Conservation (phyloP, 2,797 vertebrate genomes). For the Betta splendens region DNA sequence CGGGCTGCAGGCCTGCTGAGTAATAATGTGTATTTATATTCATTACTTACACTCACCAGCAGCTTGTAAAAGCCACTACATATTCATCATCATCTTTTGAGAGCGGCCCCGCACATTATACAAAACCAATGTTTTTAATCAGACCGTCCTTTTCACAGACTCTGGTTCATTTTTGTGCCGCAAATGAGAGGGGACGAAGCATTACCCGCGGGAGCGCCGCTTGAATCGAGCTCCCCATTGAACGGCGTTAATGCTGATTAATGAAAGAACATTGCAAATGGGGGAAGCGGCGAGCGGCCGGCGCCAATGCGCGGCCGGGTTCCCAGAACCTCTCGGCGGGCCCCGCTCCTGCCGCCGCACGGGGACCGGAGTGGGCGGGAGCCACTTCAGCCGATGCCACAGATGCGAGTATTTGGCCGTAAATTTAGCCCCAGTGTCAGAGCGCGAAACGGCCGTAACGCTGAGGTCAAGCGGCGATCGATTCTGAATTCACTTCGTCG, state of each 20-base stretch:
- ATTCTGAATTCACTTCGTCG: background rate
- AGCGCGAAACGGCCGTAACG: background rate
- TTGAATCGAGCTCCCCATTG: constrained; percentile 44
- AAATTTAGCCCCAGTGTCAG: background rate
- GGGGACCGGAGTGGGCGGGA: constrained; percentile 30
- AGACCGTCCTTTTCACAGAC: constrained; percentile 44
- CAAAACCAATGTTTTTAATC: constrained; percentile 56
- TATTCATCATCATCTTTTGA: constrained; percentile 53
- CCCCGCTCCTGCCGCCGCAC: constrained; percentile 32
- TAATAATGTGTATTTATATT: constrained; percentile 44
- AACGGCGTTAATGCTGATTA: constrained; percentile 69
- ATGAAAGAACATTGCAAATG: constrained; percentile 68
- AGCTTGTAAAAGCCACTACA: constrained; percentile 38
- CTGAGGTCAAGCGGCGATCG: background rate
- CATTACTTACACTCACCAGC: constrained; percentile 34
- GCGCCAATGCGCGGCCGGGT: constrained; percentile 32
- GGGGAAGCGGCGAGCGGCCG: constrained; percentile 34
- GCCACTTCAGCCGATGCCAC: constrained; percentile 69
- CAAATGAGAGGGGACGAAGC: constrained; percentile 61
- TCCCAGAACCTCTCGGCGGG: constrained; percentile 38
- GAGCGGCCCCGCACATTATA: constrained; percentile 33
- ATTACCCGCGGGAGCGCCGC: constrained; percentile 40
- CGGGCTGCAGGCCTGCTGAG: constrained; percentile 20
- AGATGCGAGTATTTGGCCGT: constrained; percentile 38
- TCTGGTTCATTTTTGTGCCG: constrained; percentile 49